Evolutionary conservation across 2,888 invertebrate genomes (phyloP).

Genomic region (Aspidiotus rigidus): DNA sequence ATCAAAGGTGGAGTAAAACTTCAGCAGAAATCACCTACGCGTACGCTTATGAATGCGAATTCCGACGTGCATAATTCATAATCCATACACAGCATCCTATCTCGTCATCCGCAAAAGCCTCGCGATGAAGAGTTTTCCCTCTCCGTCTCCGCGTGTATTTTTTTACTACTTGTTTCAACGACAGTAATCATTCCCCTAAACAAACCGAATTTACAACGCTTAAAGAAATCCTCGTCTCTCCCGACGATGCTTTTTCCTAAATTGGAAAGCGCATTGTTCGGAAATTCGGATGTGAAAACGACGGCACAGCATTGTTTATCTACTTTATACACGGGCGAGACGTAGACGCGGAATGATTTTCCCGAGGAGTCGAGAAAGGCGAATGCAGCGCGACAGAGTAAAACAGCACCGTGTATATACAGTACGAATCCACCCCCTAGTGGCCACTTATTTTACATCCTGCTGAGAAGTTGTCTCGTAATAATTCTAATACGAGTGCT

Average conservation of each 20-base stretch:
- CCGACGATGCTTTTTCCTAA: background rate
- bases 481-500: conserved; percentile 15
- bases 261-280: conserved; percentile 4
- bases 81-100: too few relatives aligned
- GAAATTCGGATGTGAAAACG: background rate
- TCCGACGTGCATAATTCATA: too few relatives aligned
- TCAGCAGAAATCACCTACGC: too few relatives aligned
- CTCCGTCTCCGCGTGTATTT: too few relatives aligned
- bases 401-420: background rate
- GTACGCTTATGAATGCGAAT: too few relatives aligned
- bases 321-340: background rate
- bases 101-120: too few relatives aligned
- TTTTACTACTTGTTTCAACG: too few relatives aligned
- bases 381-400: background rate
- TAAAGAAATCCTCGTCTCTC: background rate
- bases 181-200: too few relatives aligned
- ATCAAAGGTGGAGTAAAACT: too few relatives aligned
- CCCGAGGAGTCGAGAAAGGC: background rate
- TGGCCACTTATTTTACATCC: conserved; percentile 25
- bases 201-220: too few relatives aligned
- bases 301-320: background rate
- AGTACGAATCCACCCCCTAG: background rate
- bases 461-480: conserved; percentile 21
- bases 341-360: background rate
- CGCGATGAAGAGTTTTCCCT: too few relatives aligned